A percentile compares a stretch with the other conserved stretches of the same genome.
phyloP scores from a whole-genome alignment of 2,797 vertebrate species.

The Aotus griseimembra region DNA sequence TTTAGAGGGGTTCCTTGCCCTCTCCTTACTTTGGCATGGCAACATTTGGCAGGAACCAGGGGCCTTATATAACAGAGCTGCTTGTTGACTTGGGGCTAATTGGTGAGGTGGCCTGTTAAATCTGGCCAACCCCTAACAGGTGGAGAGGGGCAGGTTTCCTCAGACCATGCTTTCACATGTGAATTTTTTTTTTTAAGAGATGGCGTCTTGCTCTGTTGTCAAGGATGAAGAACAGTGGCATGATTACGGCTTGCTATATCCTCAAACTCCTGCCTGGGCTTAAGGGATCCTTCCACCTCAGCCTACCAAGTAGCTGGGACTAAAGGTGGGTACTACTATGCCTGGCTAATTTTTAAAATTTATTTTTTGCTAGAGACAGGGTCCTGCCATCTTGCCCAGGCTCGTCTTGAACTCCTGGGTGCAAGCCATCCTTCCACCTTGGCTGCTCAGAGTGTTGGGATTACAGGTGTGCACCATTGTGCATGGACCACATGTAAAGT shows the following conservation, averaged over 20 bases:
- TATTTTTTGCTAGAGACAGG: neutral
- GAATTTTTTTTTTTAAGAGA: neutral
- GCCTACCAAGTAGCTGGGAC: neutral
- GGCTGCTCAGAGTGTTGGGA: neutral
- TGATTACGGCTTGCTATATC: neutral
- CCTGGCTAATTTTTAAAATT: neutral
- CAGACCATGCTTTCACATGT: neutral
- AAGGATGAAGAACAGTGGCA: neutral
- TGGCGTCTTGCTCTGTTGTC: neutral
- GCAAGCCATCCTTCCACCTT: neutral
- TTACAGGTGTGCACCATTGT: neutral
- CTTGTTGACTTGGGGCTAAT: constrained; percentile 41
- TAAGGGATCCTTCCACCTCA: neutral
- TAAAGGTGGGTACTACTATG: neutral
- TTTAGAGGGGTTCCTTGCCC: constrained; percentile 54
- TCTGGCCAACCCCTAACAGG: constrained; percentile 29
- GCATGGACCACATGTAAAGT: neutral
- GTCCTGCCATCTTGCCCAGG: neutral
- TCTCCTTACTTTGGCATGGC: constrained; percentile 32
- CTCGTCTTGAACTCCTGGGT: neutral
- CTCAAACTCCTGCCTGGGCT: neutral
- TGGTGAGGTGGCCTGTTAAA: constrained; percentile 48
- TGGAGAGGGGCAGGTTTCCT: neutral
- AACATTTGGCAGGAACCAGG: constrained; percentile 24
- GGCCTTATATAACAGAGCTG: constrained; percentile 26